Conservation (phyloP, 2,113 vertebrate genomes). For the Poicephalus gulielmi region DNA sequence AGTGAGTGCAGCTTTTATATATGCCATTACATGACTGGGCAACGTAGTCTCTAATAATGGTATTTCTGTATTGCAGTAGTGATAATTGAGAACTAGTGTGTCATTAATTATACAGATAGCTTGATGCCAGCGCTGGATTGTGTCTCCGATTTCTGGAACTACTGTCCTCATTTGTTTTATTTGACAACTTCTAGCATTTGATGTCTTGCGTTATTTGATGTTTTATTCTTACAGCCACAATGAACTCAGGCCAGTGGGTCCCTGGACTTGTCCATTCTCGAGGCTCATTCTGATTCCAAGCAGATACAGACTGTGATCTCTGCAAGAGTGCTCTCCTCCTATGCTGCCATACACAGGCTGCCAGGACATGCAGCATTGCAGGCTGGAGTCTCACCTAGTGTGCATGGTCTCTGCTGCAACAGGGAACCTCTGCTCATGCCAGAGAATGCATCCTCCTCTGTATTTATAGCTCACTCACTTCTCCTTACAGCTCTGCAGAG, state of each 20-base stretch:
- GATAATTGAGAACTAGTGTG: conserved; percentile 50
- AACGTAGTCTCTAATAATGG: neutral
- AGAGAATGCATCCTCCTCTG: accelerated
- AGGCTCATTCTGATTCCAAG: neutral
- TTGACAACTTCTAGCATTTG: conserved; percentile 5
- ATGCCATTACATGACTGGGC: conserved; percentile 10
- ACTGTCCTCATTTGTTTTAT: conserved; percentile 33
- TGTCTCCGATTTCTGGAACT: conserved; percentile 49
- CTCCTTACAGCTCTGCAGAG: neutral
- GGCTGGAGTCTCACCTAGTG: neutral
- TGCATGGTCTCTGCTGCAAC: neutral
- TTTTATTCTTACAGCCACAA: neutral
- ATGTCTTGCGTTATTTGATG: neutral
- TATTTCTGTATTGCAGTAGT: conserved; percentile 46
- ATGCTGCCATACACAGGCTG: accelerated
- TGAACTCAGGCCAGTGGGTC: neutral
- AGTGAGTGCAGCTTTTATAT: neutral
- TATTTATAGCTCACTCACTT: neutral
- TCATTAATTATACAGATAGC: conserved; percentile 57
- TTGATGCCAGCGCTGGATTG: neutral
- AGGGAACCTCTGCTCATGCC: neutral
- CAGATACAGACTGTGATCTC: neutral
- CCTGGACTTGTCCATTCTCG: neutral
- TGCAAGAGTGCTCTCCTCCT: neutral
- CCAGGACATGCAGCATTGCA: accelerated